Evolutionary conservation across 2,113 vertebrate species (phyloP).

Genomic region (Oxyura jamaicensis): DNA sequence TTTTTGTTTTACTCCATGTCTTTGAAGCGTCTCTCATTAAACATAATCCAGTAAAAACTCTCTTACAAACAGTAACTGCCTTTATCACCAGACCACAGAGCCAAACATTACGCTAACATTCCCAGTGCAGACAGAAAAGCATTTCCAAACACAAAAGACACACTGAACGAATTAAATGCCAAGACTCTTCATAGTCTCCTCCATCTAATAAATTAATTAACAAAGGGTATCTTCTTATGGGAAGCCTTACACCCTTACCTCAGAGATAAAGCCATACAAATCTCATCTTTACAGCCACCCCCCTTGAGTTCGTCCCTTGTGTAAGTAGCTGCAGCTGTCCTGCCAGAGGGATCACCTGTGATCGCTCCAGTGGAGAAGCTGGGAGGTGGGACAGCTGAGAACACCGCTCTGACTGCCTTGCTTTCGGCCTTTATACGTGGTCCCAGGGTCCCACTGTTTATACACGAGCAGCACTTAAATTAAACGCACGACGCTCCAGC

Average conservation of each 20-base stretch:
- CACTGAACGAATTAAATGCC: not conserved
- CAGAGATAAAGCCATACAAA: rapidly evolving
- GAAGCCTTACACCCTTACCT: rapidly evolving
- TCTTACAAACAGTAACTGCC: not conserved
- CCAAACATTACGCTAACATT: rapidly evolving
- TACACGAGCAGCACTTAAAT: rapidly evolving
- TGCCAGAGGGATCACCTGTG: not conserved
- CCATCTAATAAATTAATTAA: rapidly evolving
- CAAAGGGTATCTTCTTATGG: not conserved
- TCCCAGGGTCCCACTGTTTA: not conserved
- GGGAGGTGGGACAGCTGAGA: not conserved
- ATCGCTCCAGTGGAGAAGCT: not conserved
- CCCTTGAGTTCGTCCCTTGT: not conserved
- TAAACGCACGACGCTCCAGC: not conserved
- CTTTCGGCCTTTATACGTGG: rapidly evolving
- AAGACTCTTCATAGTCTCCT: too few species aligned
- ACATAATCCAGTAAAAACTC: not conserved
- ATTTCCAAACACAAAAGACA: rapidly evolving
- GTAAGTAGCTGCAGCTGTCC: not conserved
- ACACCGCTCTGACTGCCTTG: not conserved
- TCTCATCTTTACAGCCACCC: rapidly evolving
- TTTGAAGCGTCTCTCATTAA: not conserved
- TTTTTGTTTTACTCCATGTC: not conserved
- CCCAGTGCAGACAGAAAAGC: not conserved
- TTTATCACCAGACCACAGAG: not conserved